These are phyloP conservation scores for Halcyon badia DNA, from an alignment of 2,797 vertebrate species.

Conservation along the genomic window DNA sequence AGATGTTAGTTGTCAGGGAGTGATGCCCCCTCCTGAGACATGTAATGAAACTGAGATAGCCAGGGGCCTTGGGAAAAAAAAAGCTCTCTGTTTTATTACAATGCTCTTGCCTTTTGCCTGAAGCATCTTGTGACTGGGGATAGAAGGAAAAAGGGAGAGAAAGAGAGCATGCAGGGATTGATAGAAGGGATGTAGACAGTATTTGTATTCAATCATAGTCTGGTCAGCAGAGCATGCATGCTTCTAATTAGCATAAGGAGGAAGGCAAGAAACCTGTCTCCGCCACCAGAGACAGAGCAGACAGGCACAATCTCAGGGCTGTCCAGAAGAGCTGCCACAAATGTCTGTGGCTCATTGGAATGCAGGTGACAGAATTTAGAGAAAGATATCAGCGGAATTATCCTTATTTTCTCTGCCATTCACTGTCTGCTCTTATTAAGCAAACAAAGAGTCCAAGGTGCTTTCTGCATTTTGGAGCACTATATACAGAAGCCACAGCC, in stretches of 20 bases:
- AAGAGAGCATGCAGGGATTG: not conserved
- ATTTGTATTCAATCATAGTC: slow-evolving; percentile 53
- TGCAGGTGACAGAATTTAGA: not conserved
- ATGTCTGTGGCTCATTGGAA: not conserved
- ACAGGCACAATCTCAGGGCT: not conserved
- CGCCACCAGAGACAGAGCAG: not conserved
- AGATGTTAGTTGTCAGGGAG: slow-evolving; percentile 79
- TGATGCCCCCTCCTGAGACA: slow-evolving; percentile 75
- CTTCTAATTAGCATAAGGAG: slow-evolving; percentile 43
- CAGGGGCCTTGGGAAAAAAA: not conserved
- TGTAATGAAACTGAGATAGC: slow-evolving; percentile 76
- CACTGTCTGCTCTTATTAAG: slow-evolving; percentile 13
- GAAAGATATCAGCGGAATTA: not conserved
- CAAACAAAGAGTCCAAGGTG: not conserved
- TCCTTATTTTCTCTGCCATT: not conserved
- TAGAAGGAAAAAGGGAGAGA: not conserved
- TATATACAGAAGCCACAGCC: rapidly evolving
- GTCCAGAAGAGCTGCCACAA: slow-evolving; percentile 22
- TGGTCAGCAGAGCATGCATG: slow-evolving; percentile 14
- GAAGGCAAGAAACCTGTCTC: not conserved
- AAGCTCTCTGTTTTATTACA: slow-evolving; percentile 20
- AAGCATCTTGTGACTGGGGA: not conserved
- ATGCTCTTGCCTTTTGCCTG: slow-evolving; percentile 26
- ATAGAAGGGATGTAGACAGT: not conserved
- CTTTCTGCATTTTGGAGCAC: not conserved